phyloP scores from a whole-genome alignment of 2,888 invertebrate species.

The Globia sparganii region DNA sequence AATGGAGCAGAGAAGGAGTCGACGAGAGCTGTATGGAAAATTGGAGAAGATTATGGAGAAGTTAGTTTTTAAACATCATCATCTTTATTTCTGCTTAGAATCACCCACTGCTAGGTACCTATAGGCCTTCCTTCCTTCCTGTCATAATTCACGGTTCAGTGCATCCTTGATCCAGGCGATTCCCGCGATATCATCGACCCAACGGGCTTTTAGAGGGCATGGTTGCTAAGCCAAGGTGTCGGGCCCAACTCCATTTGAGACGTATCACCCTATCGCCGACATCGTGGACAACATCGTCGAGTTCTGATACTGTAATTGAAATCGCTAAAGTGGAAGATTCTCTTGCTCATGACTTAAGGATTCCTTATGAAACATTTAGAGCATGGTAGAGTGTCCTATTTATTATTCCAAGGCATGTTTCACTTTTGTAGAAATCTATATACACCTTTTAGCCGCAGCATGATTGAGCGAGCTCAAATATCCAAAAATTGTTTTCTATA shows the following conservation, averaged over 20 bases:
- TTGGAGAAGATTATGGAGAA: slow-evolving; percentile 92
- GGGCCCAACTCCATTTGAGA: neutral
- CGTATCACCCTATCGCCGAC: neutral
- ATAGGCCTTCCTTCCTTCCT: neutral
- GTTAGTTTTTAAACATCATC: slow-evolving; percentile 54
- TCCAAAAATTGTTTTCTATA: neutral
- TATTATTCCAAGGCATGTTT: neutral
- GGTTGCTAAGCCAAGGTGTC: neutral
- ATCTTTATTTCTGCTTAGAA: neutral
- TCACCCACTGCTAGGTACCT: neutral
- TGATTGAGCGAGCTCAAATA: neutral
- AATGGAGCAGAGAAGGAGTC: slow-evolving; percentile 90
- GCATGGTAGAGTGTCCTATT: neutral
- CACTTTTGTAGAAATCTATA: neutral
- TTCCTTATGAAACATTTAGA: neutral
- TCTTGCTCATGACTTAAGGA: neutral
- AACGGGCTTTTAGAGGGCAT: neutral
- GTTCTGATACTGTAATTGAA: neutral
- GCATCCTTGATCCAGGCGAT: neutral
- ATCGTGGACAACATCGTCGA: neutral
- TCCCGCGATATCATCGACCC: neutral
- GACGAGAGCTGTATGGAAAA: slow-evolving; percentile 92
- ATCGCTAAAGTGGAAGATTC: neutral
- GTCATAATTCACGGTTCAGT: neutral
- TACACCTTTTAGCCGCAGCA: neutral